Conservation (phyloP, 2,797 vertebrate genomes). For the Alfaro cultratus region DNA sequence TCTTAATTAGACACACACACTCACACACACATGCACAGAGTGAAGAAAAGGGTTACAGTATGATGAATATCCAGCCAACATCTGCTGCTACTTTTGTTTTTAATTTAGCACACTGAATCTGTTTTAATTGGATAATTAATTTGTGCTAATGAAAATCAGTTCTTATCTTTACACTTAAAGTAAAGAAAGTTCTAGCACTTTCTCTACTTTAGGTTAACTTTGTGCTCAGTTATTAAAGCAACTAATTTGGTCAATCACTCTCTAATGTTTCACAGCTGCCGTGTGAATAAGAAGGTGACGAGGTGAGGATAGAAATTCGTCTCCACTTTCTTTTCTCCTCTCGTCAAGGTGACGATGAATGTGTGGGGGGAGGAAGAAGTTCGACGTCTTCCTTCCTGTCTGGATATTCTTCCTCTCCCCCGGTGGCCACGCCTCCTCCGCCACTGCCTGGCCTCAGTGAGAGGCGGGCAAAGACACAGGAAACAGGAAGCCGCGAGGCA, state of each 20-base stretch:
- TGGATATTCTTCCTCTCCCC: constrained; percentile 62
- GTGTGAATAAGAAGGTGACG: constrained; percentile 2
- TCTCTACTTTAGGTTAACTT: constrained; percentile 11
- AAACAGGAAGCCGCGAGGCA: constrained; percentile 64
- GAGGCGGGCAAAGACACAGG: constrained; percentile 59
- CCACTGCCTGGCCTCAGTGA: constrained; percentile 35
- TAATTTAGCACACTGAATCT: constrained; percentile 30
- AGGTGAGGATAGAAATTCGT: constrained; percentile 1
- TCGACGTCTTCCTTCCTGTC: constrained; percentile 43
- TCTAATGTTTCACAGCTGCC: neutral
- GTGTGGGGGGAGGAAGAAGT: constrained; percentile 12
- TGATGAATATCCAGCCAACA: constrained; percentile 55
- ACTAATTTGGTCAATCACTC: neutral
- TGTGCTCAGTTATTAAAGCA: neutral
- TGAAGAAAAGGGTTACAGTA: neutral
- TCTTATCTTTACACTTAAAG: constrained; percentile 37
- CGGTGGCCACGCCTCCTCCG: constrained; percentile 61
- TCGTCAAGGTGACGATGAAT: constrained; percentile 48
- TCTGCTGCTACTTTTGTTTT: constrained; percentile 49
- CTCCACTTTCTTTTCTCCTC: constrained; percentile 17
- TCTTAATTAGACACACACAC: constrained; percentile 60
- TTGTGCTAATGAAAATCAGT: constrained; percentile 52
- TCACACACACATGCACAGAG: neutral
- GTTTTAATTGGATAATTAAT: constrained; percentile 53
- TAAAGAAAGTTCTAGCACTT: constrained; percentile 17